Percentiles rank a stretch among this genome's conserved stretches.
Conservation (phyloP, 2,888 invertebrate genomes). For the Scaptomyza cyrtandrae region DNA sequence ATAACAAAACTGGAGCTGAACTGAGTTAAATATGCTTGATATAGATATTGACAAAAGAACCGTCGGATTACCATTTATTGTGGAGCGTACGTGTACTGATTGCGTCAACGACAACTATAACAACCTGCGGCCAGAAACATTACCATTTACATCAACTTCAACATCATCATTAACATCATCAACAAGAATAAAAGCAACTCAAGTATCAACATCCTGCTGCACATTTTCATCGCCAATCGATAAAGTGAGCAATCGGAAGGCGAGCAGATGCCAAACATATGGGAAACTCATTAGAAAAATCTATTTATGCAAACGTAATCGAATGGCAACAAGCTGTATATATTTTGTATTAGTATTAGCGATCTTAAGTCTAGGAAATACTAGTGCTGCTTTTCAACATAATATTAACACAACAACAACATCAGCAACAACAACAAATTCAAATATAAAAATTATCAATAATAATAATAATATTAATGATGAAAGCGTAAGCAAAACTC, state of each 20-base stretch:
- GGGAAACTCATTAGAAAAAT: conserved; percentile 58
- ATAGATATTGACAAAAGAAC: conserved; percentile 44
- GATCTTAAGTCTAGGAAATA: conserved; percentile 61
- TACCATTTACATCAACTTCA: conserved; percentile 14
- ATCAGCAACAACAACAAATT: conserved; percentile 1
- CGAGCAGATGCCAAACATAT: conserved; percentile 50
- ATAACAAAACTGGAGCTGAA: conserved; percentile 23
- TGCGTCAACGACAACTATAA: conserved; percentile 37
- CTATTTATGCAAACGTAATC: conserved; percentile 71
- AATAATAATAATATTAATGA: conserved; percentile 24
- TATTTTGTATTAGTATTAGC: conserved; percentile 78
- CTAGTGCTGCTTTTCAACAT: conserved; percentile 56
- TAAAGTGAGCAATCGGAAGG: conserved; percentile 18
- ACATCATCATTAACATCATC: conserved; percentile 8
- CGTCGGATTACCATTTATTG: conserved; percentile 57
- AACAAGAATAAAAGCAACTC: conserved; percentile 5
- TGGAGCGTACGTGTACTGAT: conserved; percentile 55
- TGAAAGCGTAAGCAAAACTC: conserved; percentile 42
- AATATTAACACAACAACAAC: conserved; percentile 25
- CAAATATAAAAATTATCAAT: conserved; percentile 27
- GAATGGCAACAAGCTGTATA: conserved; percentile 76
- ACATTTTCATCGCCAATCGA: conserved; percentile 11
- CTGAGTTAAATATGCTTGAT: conserved; percentile 64
- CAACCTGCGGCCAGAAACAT: conserved; percentile 26
- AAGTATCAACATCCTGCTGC: conserved; percentile 18